phyloP scores from a whole-genome alignment of 2,888 invertebrate genomes.

The Sarcophaga carnaria region DNA sequence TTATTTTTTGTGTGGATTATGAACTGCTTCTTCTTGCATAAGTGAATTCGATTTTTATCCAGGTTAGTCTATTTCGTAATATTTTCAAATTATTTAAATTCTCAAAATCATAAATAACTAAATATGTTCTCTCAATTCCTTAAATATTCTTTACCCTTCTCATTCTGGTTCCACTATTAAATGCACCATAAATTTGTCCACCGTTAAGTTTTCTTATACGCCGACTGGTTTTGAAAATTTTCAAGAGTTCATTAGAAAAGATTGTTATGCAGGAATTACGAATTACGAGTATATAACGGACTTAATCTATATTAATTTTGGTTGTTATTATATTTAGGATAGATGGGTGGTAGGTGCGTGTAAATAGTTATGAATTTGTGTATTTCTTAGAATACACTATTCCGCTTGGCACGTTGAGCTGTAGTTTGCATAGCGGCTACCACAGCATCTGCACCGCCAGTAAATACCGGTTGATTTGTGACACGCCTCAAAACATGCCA shows the following conservation, averaged over 20 bases:
- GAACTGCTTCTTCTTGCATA: too few species aligned
- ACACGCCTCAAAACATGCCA: constrained; percentile 88
- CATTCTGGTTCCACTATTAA: constrained; percentile 9
- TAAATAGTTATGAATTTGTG: not conserved
- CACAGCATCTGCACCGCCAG: constrained; percentile 79
- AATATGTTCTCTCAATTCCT: constrained; percentile 33
- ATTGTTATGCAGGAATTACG: constrained; percentile 52
- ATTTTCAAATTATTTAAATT: too few species aligned
- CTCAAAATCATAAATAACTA: too few species aligned
- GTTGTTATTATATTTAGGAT: not conserved
- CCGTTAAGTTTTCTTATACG: not conserved
- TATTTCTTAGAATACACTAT: constrained; percentile 75
- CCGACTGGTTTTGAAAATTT: not conserved
- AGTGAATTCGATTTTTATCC: too few species aligned
- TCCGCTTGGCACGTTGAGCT: constrained; percentile 75
- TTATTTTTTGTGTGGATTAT: too few species aligned
- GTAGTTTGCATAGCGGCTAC: constrained; percentile 78
- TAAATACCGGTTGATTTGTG: constrained; percentile 77
- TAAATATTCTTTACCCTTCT: not conserved
- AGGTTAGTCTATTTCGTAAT: too few species aligned
- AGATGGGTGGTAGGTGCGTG: not conserved
- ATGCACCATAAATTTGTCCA: constrained; percentile 35
- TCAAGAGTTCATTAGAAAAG: constrained; percentile 22
- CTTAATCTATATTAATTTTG: not conserved
- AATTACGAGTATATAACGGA: not conserved